These are phyloP conservation scores for Pyxicephalus adspersus DNA, from an alignment of 2,113 vertebrate genomes.

Conservation along the genomic window DNA sequence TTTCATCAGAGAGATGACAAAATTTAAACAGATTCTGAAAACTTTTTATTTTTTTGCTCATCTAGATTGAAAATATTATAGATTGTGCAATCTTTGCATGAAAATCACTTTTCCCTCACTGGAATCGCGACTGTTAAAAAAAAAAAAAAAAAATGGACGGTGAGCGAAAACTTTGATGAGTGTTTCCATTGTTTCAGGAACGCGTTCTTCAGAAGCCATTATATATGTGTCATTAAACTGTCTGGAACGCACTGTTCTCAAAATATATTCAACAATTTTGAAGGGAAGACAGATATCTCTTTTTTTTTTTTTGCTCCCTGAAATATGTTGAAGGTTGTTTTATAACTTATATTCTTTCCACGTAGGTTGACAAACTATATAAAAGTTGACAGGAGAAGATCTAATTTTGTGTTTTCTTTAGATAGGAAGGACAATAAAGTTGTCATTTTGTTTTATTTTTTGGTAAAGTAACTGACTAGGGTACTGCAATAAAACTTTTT, in stretches of 20 bases:
- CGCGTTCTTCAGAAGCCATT: conserved; percentile 66
- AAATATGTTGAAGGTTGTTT: conserved; percentile 37
- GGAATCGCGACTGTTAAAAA: conserved; percentile 58
- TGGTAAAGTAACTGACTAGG: neutral
- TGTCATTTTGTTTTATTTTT: neutral
- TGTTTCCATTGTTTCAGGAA: conserved; percentile 60
- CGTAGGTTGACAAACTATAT: conserved; percentile 22
- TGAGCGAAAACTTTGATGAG: conserved; percentile 63
- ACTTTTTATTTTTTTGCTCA: conserved; percentile 42
- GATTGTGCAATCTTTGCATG: conserved; percentile 65
- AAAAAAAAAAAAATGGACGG: conserved; percentile 59
- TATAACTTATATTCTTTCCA: conserved; percentile 9
- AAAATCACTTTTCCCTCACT: conserved; percentile 64
- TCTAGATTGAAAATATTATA: conserved; percentile 60
- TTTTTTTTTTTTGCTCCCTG: conserved; percentile 45
- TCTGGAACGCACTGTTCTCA: conserved; percentile 64
- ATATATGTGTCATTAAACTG: conserved; percentile 61
- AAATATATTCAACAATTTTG: conserved; percentile 63
- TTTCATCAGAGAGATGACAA: conserved; percentile 64
- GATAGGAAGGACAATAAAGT: neutral
- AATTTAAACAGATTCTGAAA: conserved; percentile 62
- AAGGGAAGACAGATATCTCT: conserved; percentile 1
- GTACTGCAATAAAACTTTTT: too few species aligned
- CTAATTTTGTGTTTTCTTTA: neutral
- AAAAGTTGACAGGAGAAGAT: conserved; percentile 22